phyloP scores from a whole-genome alignment of 2,113 vertebrate genomes.

The Ifrita kowaldi region DNA sequence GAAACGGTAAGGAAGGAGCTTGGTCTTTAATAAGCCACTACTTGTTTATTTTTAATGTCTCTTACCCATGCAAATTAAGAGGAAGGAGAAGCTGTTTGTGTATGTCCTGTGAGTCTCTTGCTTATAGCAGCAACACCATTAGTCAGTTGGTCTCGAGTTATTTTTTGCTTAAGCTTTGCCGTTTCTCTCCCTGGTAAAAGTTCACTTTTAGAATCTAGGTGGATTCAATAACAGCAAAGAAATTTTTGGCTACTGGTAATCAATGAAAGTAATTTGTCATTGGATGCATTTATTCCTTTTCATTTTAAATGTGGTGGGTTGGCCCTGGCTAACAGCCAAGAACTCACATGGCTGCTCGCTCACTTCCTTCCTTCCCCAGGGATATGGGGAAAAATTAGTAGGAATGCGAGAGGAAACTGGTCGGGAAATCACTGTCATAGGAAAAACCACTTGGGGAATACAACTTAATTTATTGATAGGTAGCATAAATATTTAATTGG shows the following conservation, averaged over 20 bases:
- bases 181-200: background rate
- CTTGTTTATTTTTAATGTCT: background rate
- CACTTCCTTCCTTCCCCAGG: background rate
- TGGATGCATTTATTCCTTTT: background rate
- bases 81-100: background rate
- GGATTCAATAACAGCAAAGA: background rate
- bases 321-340: background rate
- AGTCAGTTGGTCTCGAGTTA: background rate
- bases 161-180: background rate
- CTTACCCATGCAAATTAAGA: background rate
- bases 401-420: background rate
- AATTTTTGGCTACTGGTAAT: background rate
- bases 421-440: background rate
- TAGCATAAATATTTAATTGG: background rate
- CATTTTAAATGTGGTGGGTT: background rate
- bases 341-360: background rate
- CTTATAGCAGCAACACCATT: background rate
- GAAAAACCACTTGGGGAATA: background rate
- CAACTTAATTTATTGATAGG: background rate
- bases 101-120: background rate
- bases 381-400: background rate
- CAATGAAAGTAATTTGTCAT: background rate
- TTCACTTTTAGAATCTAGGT: background rate
- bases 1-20: background rate
- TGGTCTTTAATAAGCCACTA: background rate